Evolutionary conservation across 2,888 invertebrate species (phyloP).

Genomic region (Acleris sparsana): DNA sequence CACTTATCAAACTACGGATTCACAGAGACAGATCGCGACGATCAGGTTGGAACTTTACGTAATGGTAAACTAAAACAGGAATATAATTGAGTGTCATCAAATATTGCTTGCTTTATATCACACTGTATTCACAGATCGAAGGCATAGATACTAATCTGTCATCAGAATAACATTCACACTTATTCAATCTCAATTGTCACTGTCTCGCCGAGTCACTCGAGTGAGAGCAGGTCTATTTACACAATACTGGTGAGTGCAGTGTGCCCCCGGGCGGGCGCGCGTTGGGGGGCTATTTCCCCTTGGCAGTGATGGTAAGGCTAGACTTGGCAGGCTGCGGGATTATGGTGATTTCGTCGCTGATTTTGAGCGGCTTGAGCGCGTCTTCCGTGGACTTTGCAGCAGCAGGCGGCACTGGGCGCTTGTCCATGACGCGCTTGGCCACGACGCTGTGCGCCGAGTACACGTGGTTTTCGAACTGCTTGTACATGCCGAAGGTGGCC

Average conservation of each 20-base stretch:
- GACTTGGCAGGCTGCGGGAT: slow-evolving; percentile 92
- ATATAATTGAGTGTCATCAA: slow-evolving; percentile 50
- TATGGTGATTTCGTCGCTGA: slow-evolving; percentile 96
- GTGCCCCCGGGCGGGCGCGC: slow-evolving; percentile 48
- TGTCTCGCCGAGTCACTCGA: slow-evolving; percentile 48
- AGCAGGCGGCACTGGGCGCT: slow-evolving; percentile 81
- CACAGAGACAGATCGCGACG: slow-evolving; percentile 65
- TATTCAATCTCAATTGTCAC: slow-evolving; percentile 63
- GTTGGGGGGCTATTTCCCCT: slow-evolving; percentile 73
- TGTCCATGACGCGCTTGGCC: slow-evolving; percentile 93
- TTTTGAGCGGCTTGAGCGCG: slow-evolving; percentile 92
- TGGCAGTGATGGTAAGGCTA: slow-evolving; percentile 73
- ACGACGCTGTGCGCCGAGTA: slow-evolving; percentile 97
- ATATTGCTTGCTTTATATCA: slow-evolving; percentile 52
- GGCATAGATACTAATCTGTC: slow-evolving; percentile 47
- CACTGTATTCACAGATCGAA: slow-evolving; percentile 69
- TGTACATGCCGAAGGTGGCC: slow-evolving; percentile 97
- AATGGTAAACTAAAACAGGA: slow-evolving; percentile 47
- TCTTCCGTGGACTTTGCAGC: slow-evolving; percentile 71
- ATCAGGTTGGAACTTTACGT: slow-evolving; percentile 56
- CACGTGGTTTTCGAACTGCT: slow-evolving; percentile 97
- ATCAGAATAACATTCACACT: slow-evolving; percentile 66
- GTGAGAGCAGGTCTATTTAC: slow-evolving; percentile 56
- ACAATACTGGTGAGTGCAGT: slow-evolving; percentile 71
- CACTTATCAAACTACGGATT: slow-evolving; percentile 47